These are phyloP conservation scores for Macroramphosus scolopax DNA, from an alignment of 2,797 vertebrate species.

Conservation along the genomic window DNA sequence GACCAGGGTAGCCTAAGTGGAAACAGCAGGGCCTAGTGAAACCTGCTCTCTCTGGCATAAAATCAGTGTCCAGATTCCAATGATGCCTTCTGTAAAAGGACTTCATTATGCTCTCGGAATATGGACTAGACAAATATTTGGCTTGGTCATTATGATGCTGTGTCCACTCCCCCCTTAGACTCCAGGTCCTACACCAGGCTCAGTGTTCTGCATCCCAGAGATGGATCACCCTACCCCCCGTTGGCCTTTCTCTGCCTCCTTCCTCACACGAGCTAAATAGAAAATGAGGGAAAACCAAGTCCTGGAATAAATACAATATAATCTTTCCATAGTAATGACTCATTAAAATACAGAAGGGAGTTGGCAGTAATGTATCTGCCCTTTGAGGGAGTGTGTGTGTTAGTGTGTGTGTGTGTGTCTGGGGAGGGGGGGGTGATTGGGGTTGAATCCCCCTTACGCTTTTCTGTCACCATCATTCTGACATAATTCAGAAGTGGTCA, in stretches of 20 bases:
- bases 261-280: slow-evolving; percentile 23
- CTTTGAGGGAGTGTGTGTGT: not conserved
- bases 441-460: not conserved
- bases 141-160: slow-evolving; percentile 78
- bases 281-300: slow-evolving; percentile 11
- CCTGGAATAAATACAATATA: slow-evolving; percentile 5
- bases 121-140: slow-evolving; percentile 78
- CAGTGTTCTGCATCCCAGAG: slow-evolving; percentile 62
- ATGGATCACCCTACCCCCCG: slow-evolving; percentile 26
- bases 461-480: slow-evolving; percentile 23
- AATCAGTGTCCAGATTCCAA: slow-evolving; percentile 74
- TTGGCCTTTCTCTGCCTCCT: slow-evolving; percentile 24
- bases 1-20: slow-evolving; percentile 66
- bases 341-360: not conserved
- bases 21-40: slow-evolving; percentile 70
- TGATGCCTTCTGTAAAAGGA: slow-evolving; percentile 75
- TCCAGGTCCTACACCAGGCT: slow-evolving; percentile 59
- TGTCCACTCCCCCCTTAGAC: slow-evolving; percentile 60
- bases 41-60: slow-evolving; percentile 70
- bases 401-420: no score
- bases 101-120: slow-evolving; percentile 78
- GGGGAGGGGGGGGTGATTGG: no score
- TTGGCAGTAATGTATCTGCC: not conserved
- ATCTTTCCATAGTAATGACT: slow-evolving; percentile 1
- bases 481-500: slow-evolving; percentile 48